A percentile compares a stretch with the other conserved stretches of the same genome.
Conservation (phyloP, 2,888 invertebrate species). For the Tachina grossa region DNA sequence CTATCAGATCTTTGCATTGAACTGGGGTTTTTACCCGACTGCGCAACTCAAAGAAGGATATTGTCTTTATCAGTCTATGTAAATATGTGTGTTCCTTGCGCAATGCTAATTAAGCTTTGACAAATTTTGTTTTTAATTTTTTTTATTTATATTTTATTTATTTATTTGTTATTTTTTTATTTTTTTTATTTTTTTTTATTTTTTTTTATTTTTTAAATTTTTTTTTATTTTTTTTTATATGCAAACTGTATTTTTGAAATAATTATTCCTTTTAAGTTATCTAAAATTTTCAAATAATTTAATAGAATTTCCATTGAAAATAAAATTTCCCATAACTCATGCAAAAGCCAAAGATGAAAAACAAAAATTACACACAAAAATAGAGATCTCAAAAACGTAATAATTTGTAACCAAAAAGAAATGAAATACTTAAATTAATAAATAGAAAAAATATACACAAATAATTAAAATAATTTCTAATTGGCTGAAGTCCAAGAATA, state of each 20-base stretch:
- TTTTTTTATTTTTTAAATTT: background rate
- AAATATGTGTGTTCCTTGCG: too few species aligned
- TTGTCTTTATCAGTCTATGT: too few species aligned
- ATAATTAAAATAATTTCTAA: slow-evolving; percentile 56
- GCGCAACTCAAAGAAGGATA: too few species aligned
- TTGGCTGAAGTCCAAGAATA: slow-evolving; percentile 54
- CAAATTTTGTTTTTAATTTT: too few species aligned
- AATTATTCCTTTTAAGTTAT: background rate
- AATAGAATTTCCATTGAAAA: background rate
- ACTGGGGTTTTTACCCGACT: too few species aligned
- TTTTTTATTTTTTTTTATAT: background rate
- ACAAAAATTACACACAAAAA: slow-evolving; percentile 30
- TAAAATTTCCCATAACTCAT: slow-evolving; percentile 46
- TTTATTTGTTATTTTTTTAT: too few species aligned
- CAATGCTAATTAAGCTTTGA: too few species aligned
- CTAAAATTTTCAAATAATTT: background rate
- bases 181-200: too few species aligned
- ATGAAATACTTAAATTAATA: slow-evolving; percentile 34
- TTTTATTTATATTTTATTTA: too few species aligned
- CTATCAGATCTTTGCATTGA: too few species aligned
- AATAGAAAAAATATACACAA: slow-evolving; percentile 22
- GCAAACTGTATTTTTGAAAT: background rate
- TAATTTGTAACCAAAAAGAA: slow-evolving; percentile 42
- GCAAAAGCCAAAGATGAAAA: background rate
- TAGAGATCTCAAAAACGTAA: slow-evolving; percentile 42